Evolutionary conservation across 1,140 invertebrate genomes (phyloP).

Genomic region (Acyrthosiphon pisum): DNA sequence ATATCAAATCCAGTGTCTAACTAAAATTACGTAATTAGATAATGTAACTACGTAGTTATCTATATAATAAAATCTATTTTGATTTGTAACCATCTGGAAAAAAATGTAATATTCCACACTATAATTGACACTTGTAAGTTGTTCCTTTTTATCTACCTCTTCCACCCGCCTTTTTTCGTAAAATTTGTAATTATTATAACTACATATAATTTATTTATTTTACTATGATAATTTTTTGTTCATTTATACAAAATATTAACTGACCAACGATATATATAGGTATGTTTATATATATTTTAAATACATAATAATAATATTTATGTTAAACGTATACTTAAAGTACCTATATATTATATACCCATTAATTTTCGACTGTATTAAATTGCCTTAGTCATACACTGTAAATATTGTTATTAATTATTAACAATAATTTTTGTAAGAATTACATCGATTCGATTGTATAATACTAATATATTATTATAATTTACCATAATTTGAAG

Average conservation of each 20-base stretch:
- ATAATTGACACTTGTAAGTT: neutral
- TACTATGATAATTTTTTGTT: neutral
- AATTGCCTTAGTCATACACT: neutral
- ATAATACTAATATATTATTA: neutral
- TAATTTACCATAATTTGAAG: neutral
- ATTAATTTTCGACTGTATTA: neutral
- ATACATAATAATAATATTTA: neutral
- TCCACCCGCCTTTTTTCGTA: neutral
- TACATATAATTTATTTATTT: neutral
- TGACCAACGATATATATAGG: neutral
- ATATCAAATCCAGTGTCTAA: neutral
- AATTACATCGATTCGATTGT: neutral
- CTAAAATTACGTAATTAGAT: neutral
- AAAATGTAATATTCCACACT: neutral
- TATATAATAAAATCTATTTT: neutral
- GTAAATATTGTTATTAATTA: slow-evolving; percentile 23
- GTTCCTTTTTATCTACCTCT: slow-evolving; percentile 25
- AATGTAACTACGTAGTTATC: neutral
- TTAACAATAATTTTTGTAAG: neutral
- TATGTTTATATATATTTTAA: neutral
- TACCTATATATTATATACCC: neutral
- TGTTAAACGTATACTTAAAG: neutral
- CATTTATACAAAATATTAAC: neutral
- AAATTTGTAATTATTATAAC: neutral
- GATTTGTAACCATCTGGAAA: neutral